Evolutionary conservation across 2,797 vertebrate genomes (phyloP), one percentile per base, ranked within the genome.

Genomic region (Carduelis carduelis): DNA sequence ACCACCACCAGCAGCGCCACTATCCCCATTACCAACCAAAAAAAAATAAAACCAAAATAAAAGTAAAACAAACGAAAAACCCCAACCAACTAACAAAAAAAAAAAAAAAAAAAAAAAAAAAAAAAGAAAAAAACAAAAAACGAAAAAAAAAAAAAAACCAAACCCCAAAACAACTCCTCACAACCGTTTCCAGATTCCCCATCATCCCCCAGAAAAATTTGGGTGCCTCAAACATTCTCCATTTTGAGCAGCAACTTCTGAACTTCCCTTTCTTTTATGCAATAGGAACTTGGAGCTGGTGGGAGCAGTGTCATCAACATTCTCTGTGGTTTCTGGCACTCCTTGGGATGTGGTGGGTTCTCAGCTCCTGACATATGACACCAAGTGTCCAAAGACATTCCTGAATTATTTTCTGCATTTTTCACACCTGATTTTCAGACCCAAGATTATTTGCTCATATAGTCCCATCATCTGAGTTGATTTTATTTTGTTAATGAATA

Each of bases 401-500:
- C 13, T 50, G 46, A 82, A 74, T 26, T 74, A 35, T 60, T 44
- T 78, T 30, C 70, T 72, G 26, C 6, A 41, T 35, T 69, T 77
- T 78, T 85, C 32, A 68, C 22, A 55, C 23, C 7, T 16, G 8
- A 17, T 66, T 80, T 94, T 91, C 32, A 46, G 28, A 63, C 9
- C 26, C 8, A 50, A 75, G 8, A 21, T 77, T 83, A n/a, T 83
- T 78, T 86, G 16, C 13, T 43, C 27, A 3, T 30, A 3, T 9
- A 61, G 7, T 65, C 1, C 1, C 26, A 52, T 24, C 3, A 1
- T 69, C 27, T 56, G 26, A 68, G 44, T 32, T 57, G 49, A 47
- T 68, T 74, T 83, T 56, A 55, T 76, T 65, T 87, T 80, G 9
- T 80, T 70, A 83, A 77, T 41, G 7, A 85, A 41, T n/a, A 52